Percentiles rank a stretch among this genome's conserved stretches.
Conservation (phyloP, 2,113 vertebrate species). For the Alethe diademata region DNA sequence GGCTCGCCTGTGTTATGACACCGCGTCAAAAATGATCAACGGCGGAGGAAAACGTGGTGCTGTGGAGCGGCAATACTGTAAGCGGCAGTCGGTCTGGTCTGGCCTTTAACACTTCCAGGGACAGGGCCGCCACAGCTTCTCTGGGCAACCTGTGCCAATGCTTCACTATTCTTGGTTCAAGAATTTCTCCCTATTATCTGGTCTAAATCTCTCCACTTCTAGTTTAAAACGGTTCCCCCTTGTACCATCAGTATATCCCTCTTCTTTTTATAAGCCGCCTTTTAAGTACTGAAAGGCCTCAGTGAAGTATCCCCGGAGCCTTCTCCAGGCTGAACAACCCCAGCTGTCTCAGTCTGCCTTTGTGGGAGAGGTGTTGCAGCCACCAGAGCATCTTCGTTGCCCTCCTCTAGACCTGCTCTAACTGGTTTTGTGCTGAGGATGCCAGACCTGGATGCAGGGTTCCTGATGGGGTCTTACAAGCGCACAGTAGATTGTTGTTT, state of each 20-base stretch:
- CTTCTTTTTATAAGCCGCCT: background rate
- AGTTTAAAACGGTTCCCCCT: background rate
- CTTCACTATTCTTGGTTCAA: background rate
- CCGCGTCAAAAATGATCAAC: background rate
- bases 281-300: background rate
- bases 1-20: rapidly evolving
- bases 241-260: background rate
- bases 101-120: background rate
- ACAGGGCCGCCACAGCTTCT: background rate
- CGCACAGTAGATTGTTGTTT: background rate
- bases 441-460: background rate
- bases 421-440: background rate
- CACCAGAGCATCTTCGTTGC: background rate
- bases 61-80: background rate
- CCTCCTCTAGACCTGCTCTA: background rate
- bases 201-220: background rate
- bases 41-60: no score
- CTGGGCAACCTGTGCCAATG: background rate
- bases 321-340: background rate
- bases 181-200: background rate
- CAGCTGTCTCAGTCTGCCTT: background rate
- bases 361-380: background rate
- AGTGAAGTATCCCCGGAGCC: background rate
- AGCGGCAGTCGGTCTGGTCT: background rate
- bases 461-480: background rate